phyloP scores from a whole-genome alignment of 2,888 invertebrate species.

The Eudemis profundana region DNA sequence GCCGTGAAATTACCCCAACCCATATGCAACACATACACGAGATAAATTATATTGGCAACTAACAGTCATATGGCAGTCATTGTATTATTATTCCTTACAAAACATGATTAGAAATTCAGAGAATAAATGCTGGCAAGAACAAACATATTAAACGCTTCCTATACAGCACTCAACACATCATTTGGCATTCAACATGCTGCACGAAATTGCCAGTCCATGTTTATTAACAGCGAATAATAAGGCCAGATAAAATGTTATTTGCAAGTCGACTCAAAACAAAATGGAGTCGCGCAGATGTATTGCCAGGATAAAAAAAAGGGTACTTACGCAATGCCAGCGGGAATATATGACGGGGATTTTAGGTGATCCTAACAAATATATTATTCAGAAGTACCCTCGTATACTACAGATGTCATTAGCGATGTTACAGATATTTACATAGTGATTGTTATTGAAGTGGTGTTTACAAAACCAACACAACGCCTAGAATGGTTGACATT shows the following conservation, averaged over 20 bases:
- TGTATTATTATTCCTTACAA: too few species aligned
- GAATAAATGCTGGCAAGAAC: too few species aligned
- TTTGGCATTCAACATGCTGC: not conserved
- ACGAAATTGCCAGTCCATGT: not conserved
- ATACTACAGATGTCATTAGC: slow-evolving; percentile 3
- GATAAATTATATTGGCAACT: too few species aligned
- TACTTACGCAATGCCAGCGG: slow-evolving; percentile 26
- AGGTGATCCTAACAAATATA: slow-evolving; percentile 39
- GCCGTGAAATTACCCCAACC: too few species aligned
- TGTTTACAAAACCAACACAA: not conserved
- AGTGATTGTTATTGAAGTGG: not conserved
- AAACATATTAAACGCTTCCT: not conserved
- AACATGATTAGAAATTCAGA: too few species aligned
- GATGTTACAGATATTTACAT: not conserved
- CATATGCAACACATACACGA: too few species aligned
- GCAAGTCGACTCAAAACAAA: slow-evolving; percentile 25
- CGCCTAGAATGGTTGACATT: too few species aligned
- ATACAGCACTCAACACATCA: not conserved
- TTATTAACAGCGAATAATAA: slow-evolving; percentile 14
- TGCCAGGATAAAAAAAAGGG: slow-evolving; percentile 37
- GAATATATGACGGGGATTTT: slow-evolving; percentile 38
- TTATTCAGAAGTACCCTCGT: slow-evolving; percentile 24
- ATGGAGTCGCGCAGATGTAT: slow-evolving; percentile 27
- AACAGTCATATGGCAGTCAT: too few species aligned
- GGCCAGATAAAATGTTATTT: slow-evolving; percentile 18